Conservation (phyloP, 1,140 invertebrate genomes). For the Micrasema minimum region DNA sequence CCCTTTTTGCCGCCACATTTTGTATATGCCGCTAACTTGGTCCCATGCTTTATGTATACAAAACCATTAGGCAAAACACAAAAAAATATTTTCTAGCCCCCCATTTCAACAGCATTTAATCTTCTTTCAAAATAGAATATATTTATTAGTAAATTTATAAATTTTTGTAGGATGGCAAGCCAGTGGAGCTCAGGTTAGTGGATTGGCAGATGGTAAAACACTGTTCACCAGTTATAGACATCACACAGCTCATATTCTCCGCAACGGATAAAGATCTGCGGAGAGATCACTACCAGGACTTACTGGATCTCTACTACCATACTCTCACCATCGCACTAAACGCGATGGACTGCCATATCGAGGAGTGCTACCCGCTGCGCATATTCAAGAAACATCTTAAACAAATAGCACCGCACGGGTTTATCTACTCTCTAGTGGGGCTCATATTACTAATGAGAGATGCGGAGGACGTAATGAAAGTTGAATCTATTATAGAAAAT, state of each 20-base stretch:
- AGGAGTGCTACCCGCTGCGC: constrained; percentile 34
- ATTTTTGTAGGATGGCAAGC: too few species aligned
- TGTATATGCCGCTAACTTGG: too few species aligned
- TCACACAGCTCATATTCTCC: constrained; percentile 67
- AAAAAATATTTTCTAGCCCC: too few species aligned
- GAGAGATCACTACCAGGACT: constrained; percentile 58
- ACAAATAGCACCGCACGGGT: constrained; percentile 30
- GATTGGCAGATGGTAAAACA: constrained; percentile 67
- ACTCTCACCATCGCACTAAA: constrained; percentile 54
- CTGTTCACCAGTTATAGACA: constrained; percentile 65
- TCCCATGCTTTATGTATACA: too few species aligned
- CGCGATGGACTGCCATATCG: constrained; percentile 32
- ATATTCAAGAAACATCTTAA: constrained; percentile 44
- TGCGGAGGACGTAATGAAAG: constrained; percentile 28
- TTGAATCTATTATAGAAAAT: constrained; percentile 23
- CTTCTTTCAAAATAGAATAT: too few species aligned
- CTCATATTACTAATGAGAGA: constrained; percentile 41
- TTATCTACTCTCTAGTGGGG: constrained; percentile 31
- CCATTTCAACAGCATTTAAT: too few species aligned
- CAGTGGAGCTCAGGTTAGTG: too few species aligned
- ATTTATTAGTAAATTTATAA: too few species aligned
- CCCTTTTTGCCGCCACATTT: too few species aligned
- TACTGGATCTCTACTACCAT: constrained; percentile 64
- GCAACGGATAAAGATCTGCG: constrained; percentile 63
- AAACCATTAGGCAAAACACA: too few species aligned